Percentiles rank a stretch among this genome's conserved stretches.
These are phyloP conservation scores for Electrona antarctica DNA, from an alignment of 2,113 vertebrate species.

Conservation along the genomic window DNA sequence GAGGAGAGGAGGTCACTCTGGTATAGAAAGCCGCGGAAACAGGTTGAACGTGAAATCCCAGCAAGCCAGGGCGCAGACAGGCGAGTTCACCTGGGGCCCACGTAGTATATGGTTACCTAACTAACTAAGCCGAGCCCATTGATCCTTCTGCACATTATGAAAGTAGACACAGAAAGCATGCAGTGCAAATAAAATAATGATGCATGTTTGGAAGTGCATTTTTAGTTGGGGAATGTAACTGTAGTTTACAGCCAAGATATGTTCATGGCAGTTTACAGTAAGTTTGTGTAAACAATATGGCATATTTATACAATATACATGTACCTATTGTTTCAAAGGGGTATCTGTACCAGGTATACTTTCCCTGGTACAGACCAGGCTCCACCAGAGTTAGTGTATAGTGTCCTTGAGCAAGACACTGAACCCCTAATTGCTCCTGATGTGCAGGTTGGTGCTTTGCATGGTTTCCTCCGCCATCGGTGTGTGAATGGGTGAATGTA, in stretches of 20 bases:
- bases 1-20: neutral
- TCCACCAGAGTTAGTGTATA: too few species aligned
- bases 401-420: too few species aligned
- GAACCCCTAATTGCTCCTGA: too few species aligned
- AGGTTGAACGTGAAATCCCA: slow-evolving; percentile 31
- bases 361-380: neutral
- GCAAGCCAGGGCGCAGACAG: neutral
- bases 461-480: too few species aligned
- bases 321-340: neutral
- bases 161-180: too few species aligned
- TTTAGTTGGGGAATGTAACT: neutral
- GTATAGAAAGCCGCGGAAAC: neutral
- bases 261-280: neutral
- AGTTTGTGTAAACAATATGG: neutral
- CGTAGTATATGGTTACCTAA: too few species aligned
- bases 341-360: neutral
- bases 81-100: neutral
- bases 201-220: neutral
- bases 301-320: neutral
- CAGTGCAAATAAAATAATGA: too few species aligned
- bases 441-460: too few species aligned
- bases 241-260: neutral
- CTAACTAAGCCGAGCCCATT: too few species aligned
- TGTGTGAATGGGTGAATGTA: too few species aligned
- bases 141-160: too few species aligned